Percentiles rank a stretch among this genome's conserved stretches.
Conservation (phyloP, 2,113 vertebrate genomes). For the Rattus rattus region DNA sequence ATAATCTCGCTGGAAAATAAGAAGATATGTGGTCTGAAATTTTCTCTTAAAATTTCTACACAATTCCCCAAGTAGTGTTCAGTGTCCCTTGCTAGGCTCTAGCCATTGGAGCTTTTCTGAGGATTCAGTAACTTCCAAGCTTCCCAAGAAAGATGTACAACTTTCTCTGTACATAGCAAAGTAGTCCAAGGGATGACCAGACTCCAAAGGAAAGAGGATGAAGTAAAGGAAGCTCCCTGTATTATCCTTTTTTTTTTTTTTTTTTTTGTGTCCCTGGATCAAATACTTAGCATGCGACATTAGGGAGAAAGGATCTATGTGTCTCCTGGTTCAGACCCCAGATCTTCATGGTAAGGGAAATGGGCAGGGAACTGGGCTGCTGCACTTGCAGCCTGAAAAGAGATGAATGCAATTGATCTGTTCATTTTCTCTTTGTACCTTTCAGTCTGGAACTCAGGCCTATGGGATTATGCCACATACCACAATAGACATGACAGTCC, state of each 20-base stretch:
- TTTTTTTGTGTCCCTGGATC: no score
- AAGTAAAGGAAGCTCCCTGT: background rate
- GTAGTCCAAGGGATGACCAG: background rate
- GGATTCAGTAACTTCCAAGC: constrained; percentile 22
- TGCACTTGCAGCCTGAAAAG: background rate
- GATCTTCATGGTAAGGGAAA: no score
- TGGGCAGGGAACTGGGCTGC: background rate
- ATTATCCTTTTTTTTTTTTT: background rate
- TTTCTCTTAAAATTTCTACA: background rate
- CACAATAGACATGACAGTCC: background rate
- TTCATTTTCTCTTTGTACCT: background rate
- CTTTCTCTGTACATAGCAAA: background rate
- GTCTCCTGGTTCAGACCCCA: background rate
- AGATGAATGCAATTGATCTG: background rate
- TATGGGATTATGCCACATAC: background rate
- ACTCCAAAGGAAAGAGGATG: background rate
- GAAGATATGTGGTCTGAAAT: background rate
- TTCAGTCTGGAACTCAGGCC: background rate
- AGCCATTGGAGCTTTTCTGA: background rate
- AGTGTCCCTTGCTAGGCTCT: background rate
- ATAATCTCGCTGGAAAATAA: background rate
- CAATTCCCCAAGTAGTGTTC: constrained; percentile 13
- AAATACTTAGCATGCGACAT: no score
- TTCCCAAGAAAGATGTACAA: constrained; percentile 29
- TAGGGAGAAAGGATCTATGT: no score